phyloP scores from a whole-genome alignment of 92 coral and sea anemone species.

The Muricea muricata region DNA sequence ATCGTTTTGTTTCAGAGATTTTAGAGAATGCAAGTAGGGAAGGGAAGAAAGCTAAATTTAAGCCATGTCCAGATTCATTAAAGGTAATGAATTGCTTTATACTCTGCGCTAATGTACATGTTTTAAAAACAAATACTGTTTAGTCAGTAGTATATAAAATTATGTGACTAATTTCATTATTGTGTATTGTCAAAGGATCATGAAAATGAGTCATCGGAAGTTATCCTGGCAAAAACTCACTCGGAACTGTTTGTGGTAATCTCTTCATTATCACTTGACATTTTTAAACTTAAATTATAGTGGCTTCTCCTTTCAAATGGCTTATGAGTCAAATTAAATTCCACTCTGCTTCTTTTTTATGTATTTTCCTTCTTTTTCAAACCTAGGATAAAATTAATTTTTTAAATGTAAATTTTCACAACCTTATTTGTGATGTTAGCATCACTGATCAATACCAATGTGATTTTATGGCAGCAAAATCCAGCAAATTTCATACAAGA shows the following conservation, averaged over 20 bases:
- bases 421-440: not conserved
- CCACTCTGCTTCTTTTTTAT: too few relatives aligned
- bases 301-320: not conserved
- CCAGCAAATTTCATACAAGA: slow-evolving; percentile 69
- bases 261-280: not conserved
- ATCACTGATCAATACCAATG: slow-evolving; percentile 66
- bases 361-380: too few relatives aligned
- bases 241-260: slow-evolving; percentile 83
- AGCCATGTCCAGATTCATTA: slow-evolving; percentile 84
- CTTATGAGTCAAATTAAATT: too few relatives aligned
- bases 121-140: too few relatives aligned
- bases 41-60: slow-evolving; percentile 86
- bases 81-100: slow-evolving; percentile 64
- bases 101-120: too few relatives aligned
- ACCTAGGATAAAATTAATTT: too few relatives aligned
- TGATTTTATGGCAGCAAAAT: slow-evolving; percentile 45
- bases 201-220: slow-evolving; percentile 95
- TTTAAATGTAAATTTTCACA: not conserved
- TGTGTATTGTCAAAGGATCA: slow-evolving; percentile 70
- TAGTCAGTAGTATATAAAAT: not conserved
- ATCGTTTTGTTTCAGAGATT: slow-evolving; percentile 60
- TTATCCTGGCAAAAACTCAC: slow-evolving; percentile 88
- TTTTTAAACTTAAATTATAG: not conserved
- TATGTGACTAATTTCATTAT: not conserved
- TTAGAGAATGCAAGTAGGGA: slow-evolving; percentile 87